These are phyloP conservation scores for Tetrao urogallus DNA, from an alignment of 2,113 vertebrate genomes.

Conservation along the genomic window DNA sequence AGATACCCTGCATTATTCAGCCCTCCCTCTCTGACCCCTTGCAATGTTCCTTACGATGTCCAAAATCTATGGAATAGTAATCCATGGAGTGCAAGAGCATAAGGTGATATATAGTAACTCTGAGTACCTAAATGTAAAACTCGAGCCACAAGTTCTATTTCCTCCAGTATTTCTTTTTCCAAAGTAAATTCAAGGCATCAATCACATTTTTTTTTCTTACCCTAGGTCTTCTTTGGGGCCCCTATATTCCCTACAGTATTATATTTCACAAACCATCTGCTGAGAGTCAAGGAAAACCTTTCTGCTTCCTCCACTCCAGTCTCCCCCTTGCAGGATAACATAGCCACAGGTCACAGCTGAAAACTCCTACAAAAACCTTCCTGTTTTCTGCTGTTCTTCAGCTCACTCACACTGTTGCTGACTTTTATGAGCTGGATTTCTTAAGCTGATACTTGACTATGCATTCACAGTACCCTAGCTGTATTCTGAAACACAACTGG, in stretches of 20 bases:
- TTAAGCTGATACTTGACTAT: not conserved
- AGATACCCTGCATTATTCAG: not conserved
- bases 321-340: not conserved
- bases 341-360: not conserved
- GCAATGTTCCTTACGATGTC: not conserved
- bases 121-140: not conserved
- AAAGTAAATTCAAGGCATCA: not conserved
- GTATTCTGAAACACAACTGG: not conserved
- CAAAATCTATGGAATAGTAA: not conserved
- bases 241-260: not conserved
- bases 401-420: not conserved
- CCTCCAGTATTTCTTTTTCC: not conserved
- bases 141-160: not conserved
- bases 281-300: not conserved
- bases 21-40: not conserved
- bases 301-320: not conserved
- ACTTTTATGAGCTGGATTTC: not conserved
- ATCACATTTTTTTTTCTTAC: not conserved
- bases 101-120: not conserved
- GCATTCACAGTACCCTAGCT: not conserved
- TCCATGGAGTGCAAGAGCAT: not conserved
- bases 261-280: constrained; percentile 46
- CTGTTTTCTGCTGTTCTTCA: not conserved
- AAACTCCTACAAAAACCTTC: not conserved
- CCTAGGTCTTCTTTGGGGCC: not conserved